Evolutionary conservation across 92 coral and sea anemone genomes (phyloP).

Genomic region (Zoanthus gigantus): DNA sequence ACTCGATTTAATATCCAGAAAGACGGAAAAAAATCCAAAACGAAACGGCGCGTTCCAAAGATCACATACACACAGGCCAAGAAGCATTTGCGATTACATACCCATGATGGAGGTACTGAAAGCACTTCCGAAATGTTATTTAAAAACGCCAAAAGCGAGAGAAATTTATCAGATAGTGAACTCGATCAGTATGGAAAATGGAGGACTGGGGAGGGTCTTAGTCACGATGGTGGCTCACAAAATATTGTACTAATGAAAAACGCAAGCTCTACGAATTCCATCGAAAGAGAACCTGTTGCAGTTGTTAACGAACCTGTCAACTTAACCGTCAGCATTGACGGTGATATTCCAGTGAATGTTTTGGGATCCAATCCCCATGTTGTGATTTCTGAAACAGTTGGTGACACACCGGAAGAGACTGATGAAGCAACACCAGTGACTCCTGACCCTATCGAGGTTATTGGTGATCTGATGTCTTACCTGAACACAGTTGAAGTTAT

Average conservation of each 20-base stretch:
- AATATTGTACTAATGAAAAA: conserved; percentile 12
- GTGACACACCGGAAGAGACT: conserved; percentile 6
- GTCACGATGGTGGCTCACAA: conserved; percentile 10
- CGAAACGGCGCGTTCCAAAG: conserved; percentile 55
- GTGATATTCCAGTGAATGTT: neutral
- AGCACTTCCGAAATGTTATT: neutral
- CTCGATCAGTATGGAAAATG: neutral
- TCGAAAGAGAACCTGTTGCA: conserved; percentile 33
- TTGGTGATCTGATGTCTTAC: conserved; percentile 84
- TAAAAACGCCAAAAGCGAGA: neutral
- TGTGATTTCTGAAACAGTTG: conserved; percentile 8
- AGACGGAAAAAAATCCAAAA: conserved; percentile 50
- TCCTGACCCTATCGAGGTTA: conserved; percentile 74
- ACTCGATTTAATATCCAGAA: conserved; percentile 51
- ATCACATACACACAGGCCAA: conserved; percentile 2
- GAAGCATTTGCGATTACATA: conserved; percentile 11
- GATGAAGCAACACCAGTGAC: conserved; percentile 59
- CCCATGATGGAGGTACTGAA: conserved; percentile 13
- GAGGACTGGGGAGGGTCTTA: neutral
- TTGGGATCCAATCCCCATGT: neutral
- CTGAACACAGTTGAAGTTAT: conserved; percentile 78
- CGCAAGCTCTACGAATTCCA: conserved; percentile 10
- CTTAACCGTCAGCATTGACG: conserved; percentile 27
- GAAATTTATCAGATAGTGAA: neutral
- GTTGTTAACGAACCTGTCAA: conserved; percentile 39